Conservation (phyloP, 2,888 invertebrate species). For the Cotesia congregata region DNA sequence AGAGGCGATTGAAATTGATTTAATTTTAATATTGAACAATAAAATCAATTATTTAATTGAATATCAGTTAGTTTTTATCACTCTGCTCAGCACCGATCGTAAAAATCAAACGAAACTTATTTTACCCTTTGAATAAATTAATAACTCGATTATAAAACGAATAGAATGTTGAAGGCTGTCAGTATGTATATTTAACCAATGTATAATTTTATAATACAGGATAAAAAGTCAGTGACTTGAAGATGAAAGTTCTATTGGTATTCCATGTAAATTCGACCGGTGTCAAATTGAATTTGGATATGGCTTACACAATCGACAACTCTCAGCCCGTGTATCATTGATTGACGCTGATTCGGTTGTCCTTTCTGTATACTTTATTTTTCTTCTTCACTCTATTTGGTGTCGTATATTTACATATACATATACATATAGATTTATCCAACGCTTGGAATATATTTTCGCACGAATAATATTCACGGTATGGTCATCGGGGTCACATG, state of each 20-base stretch:
- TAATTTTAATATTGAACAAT: no score
- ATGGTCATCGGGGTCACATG: slow-evolving; percentile 44
- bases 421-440: background rate
- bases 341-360: slow-evolving; percentile 60
- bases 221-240: slow-evolving; percentile 35
- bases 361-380: slow-evolving; percentile 21
- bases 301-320: slow-evolving; percentile 44
- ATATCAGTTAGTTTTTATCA: background rate
- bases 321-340: slow-evolving; percentile 48
- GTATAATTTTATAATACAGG: background rate
- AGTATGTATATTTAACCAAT: no score
- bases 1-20: no score
- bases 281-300: slow-evolving; percentile 62
- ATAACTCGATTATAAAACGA: no score
- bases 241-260: slow-evolving; percentile 53
- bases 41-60: background rate
- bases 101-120: no score
- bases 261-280: slow-evolving; percentile 59
- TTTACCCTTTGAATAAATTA: no score
- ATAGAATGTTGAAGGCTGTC: no score
- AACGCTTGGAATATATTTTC: slow-evolving; percentile 53
- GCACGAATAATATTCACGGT: slow-evolving; percentile 55
- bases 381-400: slow-evolving; percentile 33
- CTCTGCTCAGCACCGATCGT: no score
- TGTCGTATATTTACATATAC: slow-evolving; percentile 18